phyloP scores from a whole-genome alignment of 2,888 invertebrate genomes.

The Mechanitis mazaeus region DNA sequence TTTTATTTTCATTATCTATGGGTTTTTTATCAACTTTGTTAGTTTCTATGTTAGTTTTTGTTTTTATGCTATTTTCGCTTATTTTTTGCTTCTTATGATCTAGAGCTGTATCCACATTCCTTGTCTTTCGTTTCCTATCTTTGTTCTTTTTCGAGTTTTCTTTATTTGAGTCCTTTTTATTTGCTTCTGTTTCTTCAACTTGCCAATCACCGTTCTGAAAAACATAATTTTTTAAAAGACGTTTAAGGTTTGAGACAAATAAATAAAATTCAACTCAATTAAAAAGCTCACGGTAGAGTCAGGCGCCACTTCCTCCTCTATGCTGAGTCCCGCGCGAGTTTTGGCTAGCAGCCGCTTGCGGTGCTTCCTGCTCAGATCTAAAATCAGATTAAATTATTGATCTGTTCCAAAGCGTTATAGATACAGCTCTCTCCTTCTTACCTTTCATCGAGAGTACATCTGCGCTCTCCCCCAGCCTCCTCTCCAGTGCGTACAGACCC shows the following conservation, averaged over 20 bases:
- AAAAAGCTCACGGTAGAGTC: conserved; percentile 30
- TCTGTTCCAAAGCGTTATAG: background rate
- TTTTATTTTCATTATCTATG: conserved; percentile 14
- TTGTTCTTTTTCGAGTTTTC: conserved; percentile 43
- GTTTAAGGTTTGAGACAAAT: background rate
- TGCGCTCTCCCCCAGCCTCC: conserved; percentile 53
- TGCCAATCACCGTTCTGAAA: conserved; percentile 54
- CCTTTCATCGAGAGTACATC: conserved; percentile 68
- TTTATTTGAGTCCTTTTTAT: conserved; percentile 42
- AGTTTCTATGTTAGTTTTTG: conserved; percentile 22
- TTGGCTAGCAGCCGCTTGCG: conserved; percentile 55
- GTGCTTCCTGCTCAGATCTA: conserved; percentile 61
- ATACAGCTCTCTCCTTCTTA: conserved; percentile 23
- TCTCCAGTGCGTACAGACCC: conserved; percentile 71
- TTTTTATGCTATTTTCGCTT: conserved; percentile 21
- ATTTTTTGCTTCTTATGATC: conserved; percentile 27
- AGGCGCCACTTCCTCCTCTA: conserved; percentile 46
- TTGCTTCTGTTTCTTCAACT: conserved; percentile 38
- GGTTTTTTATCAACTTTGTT: conserved; percentile 13
- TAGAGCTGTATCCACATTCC: conserved; percentile 25
- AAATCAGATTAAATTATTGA: background rate
- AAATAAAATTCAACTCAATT: background rate
- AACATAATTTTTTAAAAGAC: conserved; percentile 11
- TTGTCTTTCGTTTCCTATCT: conserved; percentile 33
- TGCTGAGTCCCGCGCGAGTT: conserved; percentile 51